phyloP scores from a whole-genome alignment of 2,888 invertebrate genomes.

The Amiota minor region DNA sequence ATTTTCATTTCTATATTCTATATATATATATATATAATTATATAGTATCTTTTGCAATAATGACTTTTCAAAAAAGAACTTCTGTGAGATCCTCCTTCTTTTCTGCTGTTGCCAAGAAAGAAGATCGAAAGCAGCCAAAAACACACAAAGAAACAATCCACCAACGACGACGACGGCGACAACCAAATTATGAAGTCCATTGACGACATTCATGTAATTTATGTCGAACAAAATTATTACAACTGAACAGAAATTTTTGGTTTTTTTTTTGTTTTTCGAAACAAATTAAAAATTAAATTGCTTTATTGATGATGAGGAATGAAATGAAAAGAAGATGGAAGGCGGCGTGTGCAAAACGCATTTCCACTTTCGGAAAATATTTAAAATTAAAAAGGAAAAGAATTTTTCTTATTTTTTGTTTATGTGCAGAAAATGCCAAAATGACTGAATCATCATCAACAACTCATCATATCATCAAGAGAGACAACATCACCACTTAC shows the following conservation, averaged over 20 bases:
- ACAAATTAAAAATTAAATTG: not conserved
- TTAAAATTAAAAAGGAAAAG: too few species aligned
- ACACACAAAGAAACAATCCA: slow-evolving; percentile 4
- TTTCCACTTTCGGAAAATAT: not conserved
- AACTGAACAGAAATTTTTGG: not conserved
- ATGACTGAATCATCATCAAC: too few species aligned
- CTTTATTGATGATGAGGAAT: not conserved
- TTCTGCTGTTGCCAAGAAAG: slow-evolving; percentile 19
- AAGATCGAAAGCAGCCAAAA: not conserved
- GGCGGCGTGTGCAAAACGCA: slow-evolving; percentile 22
- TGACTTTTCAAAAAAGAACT: slow-evolving; percentile 5
- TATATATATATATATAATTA: too few species aligned
- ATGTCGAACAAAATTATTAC: slow-evolving; percentile 20
- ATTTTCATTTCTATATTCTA: too few species aligned
- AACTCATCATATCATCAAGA: too few species aligned
- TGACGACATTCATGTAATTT: slow-evolving; percentile 26
- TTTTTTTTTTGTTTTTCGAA: not conserved
- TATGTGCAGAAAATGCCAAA: slow-evolving; percentile 6
- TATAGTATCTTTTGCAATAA: not conserved
- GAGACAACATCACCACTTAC: too few species aligned
- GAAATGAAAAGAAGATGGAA: not conserved
- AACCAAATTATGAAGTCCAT: slow-evolving; percentile 1
- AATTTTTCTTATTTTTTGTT: not conserved
- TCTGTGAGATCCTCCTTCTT: not conserved
- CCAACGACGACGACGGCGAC: not conserved